phyloP scores from a whole-genome alignment of 2,797 vertebrate species.

The Cuculus canorus region DNA sequence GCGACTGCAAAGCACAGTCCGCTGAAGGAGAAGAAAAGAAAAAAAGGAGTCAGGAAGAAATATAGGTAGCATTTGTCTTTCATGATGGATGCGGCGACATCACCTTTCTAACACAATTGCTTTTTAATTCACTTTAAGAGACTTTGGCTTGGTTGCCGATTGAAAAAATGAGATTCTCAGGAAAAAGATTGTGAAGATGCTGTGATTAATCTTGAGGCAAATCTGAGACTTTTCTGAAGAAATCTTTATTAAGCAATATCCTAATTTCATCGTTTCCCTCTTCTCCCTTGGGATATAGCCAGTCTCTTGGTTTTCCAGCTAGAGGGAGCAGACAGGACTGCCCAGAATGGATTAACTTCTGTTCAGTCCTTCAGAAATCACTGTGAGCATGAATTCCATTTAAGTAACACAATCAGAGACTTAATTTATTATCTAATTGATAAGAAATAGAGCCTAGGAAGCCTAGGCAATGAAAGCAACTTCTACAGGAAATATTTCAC shows the following conservation, averaged over 20 bases:
- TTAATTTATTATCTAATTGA: constrained; percentile 26
- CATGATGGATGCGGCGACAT: background rate
- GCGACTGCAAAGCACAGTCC: background rate
- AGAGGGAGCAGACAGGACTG: background rate
- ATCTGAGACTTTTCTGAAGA: background rate
- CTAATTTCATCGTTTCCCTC: background rate
- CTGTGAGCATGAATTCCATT: background rate
- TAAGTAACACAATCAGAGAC: background rate
- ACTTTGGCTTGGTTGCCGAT: background rate
- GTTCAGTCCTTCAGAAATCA: background rate
- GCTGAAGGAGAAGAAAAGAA: background rate
- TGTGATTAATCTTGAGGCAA: background rate
- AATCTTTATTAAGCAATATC: background rate
- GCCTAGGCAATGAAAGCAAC: background rate
- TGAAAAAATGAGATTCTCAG: background rate
- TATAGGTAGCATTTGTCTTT: background rate
- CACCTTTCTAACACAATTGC: background rate
- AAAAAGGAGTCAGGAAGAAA: background rate
- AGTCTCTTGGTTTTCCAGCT: background rate
- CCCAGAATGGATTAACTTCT: background rate
- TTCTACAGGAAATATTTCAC: constrained; percentile 6
- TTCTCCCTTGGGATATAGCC: background rate
- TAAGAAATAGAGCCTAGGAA: background rate
- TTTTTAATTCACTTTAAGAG: background rate
- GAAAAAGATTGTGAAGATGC: background rate